phyloP scores from a whole-genome alignment of 30 jellyfish, hydroid and myxozoan species.

The Aurelia coerulea region DNA sequence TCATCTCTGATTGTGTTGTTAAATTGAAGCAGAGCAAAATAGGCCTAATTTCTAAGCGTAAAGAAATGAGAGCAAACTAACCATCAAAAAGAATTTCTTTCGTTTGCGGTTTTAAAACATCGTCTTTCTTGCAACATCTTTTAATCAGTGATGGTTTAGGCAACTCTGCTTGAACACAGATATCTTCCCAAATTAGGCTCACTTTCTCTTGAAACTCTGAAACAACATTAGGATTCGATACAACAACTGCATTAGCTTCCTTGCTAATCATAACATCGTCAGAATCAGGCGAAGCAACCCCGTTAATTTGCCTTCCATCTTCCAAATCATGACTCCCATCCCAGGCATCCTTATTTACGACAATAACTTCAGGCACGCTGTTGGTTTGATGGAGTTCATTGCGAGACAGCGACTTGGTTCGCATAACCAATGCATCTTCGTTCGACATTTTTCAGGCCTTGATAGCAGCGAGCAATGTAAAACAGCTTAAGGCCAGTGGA shows the following conservation, averaged over 20 bases:
- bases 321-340: not conserved
- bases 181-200: constrained; percentile 59
- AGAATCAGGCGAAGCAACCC: constrained; percentile 40
- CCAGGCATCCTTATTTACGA: constrained; percentile 1
- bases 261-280: constrained; percentile 14
- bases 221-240: constrained; percentile 57
- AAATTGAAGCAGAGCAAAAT: no score
- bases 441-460: constrained; percentile 10
- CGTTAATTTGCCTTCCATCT: not conserved
- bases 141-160: constrained; percentile 70
- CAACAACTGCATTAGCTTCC: constrained; percentile 27
- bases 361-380: constrained; percentile 47
- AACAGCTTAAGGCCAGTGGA: no score
- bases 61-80: not conserved
- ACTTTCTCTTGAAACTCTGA: constrained; percentile 66
- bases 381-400: not conserved
- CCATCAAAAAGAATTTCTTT: constrained; percentile 64
- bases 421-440: constrained; percentile 38
- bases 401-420: constrained; percentile 40
- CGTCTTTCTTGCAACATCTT: constrained; percentile 39
- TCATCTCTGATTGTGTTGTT: no score
- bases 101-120: constrained; percentile 10
- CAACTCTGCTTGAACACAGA: constrained; percentile 58
- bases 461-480: no score
- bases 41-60: no score